Evolutionary conservation across 2,888 invertebrate genomes (phyloP).

Genomic region (Mamestra brassicae): DNA sequence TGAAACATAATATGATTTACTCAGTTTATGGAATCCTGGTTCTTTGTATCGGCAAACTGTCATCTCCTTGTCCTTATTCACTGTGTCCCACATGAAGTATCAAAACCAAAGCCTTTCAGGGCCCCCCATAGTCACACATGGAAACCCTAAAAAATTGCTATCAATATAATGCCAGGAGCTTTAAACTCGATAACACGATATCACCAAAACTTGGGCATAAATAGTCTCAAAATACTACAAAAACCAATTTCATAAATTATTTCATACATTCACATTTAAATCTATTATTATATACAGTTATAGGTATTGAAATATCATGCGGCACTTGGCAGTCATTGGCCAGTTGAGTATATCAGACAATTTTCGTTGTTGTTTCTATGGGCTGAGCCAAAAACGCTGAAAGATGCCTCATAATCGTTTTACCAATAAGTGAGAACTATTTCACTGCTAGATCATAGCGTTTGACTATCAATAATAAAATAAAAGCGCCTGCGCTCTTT

Average conservation of each 20-base stretch:
- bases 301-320: conserved; percentile 47
- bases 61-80: neutral
- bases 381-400: neutral
- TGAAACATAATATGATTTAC: conserved; percentile 6
- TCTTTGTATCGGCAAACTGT: neutral
- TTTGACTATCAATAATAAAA: neutral
- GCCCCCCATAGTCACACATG: conserved; percentile 11
- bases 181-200: conserved; percentile 13
- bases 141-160: neutral
- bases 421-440: neutral
- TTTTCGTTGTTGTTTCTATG: conserved; percentile 5
- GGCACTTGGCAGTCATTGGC: conserved; percentile 22
- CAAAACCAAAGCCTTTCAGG: conserved; percentile 23
- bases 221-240: conserved; percentile 41
- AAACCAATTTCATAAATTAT: conserved; percentile 44
- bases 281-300: conserved; percentile 55
- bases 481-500: neutral
- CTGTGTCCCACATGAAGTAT: neutral
- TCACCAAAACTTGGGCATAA: conserved; percentile 33
- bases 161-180: conserved; percentile 21
- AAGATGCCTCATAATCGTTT: neutral
- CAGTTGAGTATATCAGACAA: conserved; percentile 37
- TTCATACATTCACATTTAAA: conserved; percentile 25
- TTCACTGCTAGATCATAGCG: neutral
- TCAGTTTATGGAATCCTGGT: neutral